phyloP scores from a whole-genome alignment of 1,140 invertebrate species.

The Arion vulgaris region DNA sequence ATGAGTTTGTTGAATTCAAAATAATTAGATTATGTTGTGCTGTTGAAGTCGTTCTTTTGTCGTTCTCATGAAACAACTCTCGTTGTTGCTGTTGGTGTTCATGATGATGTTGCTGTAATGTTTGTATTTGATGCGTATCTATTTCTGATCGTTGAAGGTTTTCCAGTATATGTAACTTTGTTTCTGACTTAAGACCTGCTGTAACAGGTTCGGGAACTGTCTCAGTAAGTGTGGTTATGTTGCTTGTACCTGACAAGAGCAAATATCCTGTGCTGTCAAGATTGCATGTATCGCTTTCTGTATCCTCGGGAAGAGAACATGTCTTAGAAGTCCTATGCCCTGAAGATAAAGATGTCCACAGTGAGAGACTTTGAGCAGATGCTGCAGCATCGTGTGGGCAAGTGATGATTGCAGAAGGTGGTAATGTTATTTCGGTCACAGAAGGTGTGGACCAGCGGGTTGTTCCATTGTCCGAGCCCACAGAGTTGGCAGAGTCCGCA shows the following conservation, averaged over 20 bases:
- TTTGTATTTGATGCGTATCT: background rate
- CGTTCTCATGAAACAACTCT: background rate
- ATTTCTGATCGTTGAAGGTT: no score
- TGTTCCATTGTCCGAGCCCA: background rate
- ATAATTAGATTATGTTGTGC: background rate
- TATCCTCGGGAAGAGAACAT: background rate
- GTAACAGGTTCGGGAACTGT: background rate
- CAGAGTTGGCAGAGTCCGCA: no score
- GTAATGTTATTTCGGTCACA: background rate
- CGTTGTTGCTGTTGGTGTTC: background rate
- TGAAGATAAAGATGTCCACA: background rate
- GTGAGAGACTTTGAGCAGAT: background rate
- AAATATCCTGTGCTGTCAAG: background rate
- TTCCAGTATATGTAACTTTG: no score
- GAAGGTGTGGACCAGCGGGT: background rate
- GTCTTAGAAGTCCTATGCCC: background rate
- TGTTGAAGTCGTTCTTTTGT: background rate
- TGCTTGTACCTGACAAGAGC: background rate
- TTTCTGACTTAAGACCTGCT: background rate
- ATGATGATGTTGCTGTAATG: background rate
- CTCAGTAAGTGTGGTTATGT: background rate
- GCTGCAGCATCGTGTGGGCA: background rate
- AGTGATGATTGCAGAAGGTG: conserved; percentile 5
- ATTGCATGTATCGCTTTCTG: background rate
- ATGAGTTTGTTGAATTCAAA: no score